Base-by-base conservation (phyloP, 2,888 invertebrate species). In the Melieria crassipennis region DNA sequence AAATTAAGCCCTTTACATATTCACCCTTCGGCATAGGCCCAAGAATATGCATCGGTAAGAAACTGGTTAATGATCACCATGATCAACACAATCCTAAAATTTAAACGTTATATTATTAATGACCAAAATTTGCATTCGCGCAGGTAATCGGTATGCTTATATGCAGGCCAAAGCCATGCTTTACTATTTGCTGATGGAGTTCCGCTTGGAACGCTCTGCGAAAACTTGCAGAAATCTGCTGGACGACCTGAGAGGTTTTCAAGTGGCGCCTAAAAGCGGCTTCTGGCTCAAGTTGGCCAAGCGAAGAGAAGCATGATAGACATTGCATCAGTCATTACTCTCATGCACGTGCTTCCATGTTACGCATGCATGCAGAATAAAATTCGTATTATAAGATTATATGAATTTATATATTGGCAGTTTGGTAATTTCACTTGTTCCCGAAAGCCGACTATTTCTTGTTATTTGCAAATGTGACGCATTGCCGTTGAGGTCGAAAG, bases 21-120 rank as follows among this genome's bases (percentile, higher is more conserved):
- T 75, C 89, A 73, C 90, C 90, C 0, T 91, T 90, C 69, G 90
- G 90, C 7, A 73, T 84, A 0, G 91, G 91, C 7, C 90, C 91
- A 0, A 87, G 91, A 73, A 89, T 87, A 78, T 91, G 91, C 75
- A 89, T 91, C 61, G 91, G 90, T 85, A 71, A 76, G 75, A 61
- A 58, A 7, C 4, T 30, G 0, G 30, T 30, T 3, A 30, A 30
- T 30, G 30, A 2, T 3, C 30, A 30, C 30, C 30, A 30, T 30
- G 30, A 30, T 30, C 30, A 30, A 30, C 30, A 30, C 30, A 30
- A 30, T 30, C 30, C 1, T 30, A 2, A 2, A 30, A 30, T 30
- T 1, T 30, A 30, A 30, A 30, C 30, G 30, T 30, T 30, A 30
- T 30, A 30, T 30, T 30, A 3, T 30, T 30, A 30, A 30, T 30